These are phyloP conservation scores for Caenorhabditis inopinata DNA, from an alignment of 1,140 invertebrate species.

Conservation along the genomic window DNA sequence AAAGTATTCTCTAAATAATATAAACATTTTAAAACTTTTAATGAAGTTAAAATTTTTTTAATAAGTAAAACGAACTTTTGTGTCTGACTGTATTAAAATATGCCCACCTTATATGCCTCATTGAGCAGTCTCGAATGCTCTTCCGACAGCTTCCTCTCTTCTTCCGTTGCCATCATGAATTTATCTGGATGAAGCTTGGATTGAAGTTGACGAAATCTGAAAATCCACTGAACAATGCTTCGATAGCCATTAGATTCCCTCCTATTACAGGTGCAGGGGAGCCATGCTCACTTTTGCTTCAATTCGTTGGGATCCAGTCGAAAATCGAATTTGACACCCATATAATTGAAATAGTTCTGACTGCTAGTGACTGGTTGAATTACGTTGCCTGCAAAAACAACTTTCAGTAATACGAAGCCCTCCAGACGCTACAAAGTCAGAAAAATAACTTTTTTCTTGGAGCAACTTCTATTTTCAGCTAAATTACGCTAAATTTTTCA, in stretches of 20 bases:
- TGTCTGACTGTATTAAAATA: too few species aligned
- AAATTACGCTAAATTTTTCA: background rate
- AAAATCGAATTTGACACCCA: constrained; percentile 20
- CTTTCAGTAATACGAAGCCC: too few species aligned
- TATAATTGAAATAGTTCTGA: constrained; percentile 17
- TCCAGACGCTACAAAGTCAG: too few species aligned
- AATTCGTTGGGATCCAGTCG: background rate
- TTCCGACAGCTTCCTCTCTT: constrained; percentile 4
- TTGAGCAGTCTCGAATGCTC: background rate
- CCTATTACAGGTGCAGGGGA: too few species aligned
- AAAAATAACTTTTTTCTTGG: too few species aligned
- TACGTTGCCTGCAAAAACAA: background rate
- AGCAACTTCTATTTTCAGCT: too few species aligned
- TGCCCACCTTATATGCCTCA: constrained; percentile 11
- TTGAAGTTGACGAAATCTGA: constrained; percentile 11
- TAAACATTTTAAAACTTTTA: too few species aligned
- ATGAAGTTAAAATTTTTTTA: too few species aligned
- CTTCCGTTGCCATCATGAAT: background rate
- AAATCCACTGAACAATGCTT: background rate
- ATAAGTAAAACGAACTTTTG: too few species aligned
- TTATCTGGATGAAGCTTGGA: background rate
- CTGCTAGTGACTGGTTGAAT: constrained; percentile 4
- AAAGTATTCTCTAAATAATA: too few species aligned
- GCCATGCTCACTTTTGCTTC: background rate
- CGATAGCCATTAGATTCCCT: too few species aligned